Base-by-base conservation (phyloP, 2,888 invertebrate species). In the Ferdinandea cuprea region DNA sequence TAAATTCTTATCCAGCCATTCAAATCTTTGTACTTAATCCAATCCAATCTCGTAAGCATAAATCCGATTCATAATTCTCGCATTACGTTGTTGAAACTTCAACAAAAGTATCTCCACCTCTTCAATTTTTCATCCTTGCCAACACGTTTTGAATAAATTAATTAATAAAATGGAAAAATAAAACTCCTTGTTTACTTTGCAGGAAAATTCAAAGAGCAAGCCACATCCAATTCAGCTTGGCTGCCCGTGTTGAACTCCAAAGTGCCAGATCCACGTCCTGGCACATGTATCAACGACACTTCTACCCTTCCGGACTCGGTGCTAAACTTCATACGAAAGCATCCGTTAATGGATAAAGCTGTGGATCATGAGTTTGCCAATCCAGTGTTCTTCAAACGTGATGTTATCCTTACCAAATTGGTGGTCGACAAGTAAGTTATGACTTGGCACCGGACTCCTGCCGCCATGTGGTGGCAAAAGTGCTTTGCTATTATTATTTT, bases 291-390 rank as follows among this genome's bases (percentile, higher is more conserved):
- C 73, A 96, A 98, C 88, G 97, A 98, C 89, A 98, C 98, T 0
- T 95, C 96, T 85, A 95, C 96, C 0, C 92, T 98, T 84, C 97
- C 98, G 28, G 97, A 97, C 90, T 95, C 96, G 15, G 98, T 98
- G 52, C 93, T 98, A 85, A 98, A 98, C 92, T 99, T 99, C 92
- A 98, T 99, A 87, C 95, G 97, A 87, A 96, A 97, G 35, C 99
- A 99, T 92, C 98, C 99, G 1, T 92, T 99, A 85, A 98, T 99
- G 98, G 98, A 99, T 91, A 96, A 96, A 48, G 97, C 98, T 3
- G 97, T 99, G 58, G 95, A 96, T 86, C 98, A 98, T 91, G 96
- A 97, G 90, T 95, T 96, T 89, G 97, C 97, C 88, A 96, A 96
- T 89, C 98, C 98, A 0, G 97, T 98, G 59, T 98, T 96, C 92